phyloP scores from a whole-genome alignment of 2,888 invertebrate species.

The Rhopalosiphum nymphaeae region DNA sequence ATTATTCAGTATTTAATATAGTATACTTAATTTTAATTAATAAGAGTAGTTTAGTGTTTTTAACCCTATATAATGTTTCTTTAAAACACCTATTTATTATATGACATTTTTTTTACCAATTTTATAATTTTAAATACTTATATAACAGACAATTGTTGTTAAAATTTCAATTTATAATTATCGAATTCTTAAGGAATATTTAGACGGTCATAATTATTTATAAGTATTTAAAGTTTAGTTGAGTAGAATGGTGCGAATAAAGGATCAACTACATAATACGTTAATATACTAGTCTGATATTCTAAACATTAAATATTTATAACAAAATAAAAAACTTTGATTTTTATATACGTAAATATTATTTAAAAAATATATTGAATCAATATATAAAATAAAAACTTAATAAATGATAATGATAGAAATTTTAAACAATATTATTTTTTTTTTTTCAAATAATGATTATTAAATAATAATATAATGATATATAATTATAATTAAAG shows the following conservation, averaged over 20 bases:
- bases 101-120: too few species aligned
- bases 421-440: neutral
- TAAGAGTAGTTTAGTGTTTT: neutral
- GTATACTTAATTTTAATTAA: neutral
- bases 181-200: neutral
- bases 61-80: neutral
- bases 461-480: neutral
- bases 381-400: neutral
- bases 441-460: neutral
- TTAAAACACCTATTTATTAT: neutral
- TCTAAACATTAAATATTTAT: neutral
- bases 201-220: neutral
- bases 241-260: neutral
- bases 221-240: neutral
- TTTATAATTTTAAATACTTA: too few species aligned
- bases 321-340: neutral
- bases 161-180: neutral
- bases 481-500: neutral
- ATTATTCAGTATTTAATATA: too few species aligned
- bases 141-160: neutral
- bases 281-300: neutral
- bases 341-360: neutral
- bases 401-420: neutral
- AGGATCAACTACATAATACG: neutral
- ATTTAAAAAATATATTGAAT: neutral